Conservation (phyloP, 1,140 invertebrate species). For the Battus philenor region DNA sequence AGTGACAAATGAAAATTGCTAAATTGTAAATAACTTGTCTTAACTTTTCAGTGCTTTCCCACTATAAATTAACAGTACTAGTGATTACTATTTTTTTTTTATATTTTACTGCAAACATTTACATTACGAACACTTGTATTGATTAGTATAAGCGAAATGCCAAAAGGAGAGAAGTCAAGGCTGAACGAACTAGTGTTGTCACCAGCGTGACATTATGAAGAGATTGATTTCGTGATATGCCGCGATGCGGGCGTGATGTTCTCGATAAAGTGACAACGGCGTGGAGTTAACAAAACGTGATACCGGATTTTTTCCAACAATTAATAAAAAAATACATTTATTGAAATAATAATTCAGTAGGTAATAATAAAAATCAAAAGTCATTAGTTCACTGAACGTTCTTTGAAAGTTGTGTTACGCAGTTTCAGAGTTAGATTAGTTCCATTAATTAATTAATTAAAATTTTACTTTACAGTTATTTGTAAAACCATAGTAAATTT, state of each 20-base stretch:
- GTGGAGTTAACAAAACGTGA: neutral
- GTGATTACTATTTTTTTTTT: too few relatives aligned
- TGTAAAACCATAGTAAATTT: neutral
- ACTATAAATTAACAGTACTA: too few relatives aligned
- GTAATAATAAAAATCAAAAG: too few relatives aligned
- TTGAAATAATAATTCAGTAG: too few relatives aligned
- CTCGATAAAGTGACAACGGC: conserved; percentile 5
- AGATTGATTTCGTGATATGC: conserved; percentile 52
- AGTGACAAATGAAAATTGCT: neutral
- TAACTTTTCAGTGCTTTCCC: too few relatives aligned
- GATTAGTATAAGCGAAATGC: conserved; percentile 28
- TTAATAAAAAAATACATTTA: too few relatives aligned
- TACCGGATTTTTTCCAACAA: neutral
- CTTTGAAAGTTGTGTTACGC: too few relatives aligned
- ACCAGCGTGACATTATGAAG: conserved; percentile 30
- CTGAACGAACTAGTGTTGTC: conserved; percentile 24
- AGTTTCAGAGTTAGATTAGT: conserved; percentile 2
- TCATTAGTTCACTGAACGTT: too few relatives aligned
- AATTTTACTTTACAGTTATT: neutral
- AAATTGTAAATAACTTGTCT: too few relatives aligned
- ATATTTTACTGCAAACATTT: too few relatives aligned
- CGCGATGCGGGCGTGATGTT: conserved; percentile 32
- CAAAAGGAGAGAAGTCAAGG: conserved; percentile 45
- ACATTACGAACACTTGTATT: neutral
- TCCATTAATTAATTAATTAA: conserved; percentile 4